Evolutionary conservation across 2,888 invertebrate species (phyloP).

Genomic region (Agonum fuliginosum): DNA sequence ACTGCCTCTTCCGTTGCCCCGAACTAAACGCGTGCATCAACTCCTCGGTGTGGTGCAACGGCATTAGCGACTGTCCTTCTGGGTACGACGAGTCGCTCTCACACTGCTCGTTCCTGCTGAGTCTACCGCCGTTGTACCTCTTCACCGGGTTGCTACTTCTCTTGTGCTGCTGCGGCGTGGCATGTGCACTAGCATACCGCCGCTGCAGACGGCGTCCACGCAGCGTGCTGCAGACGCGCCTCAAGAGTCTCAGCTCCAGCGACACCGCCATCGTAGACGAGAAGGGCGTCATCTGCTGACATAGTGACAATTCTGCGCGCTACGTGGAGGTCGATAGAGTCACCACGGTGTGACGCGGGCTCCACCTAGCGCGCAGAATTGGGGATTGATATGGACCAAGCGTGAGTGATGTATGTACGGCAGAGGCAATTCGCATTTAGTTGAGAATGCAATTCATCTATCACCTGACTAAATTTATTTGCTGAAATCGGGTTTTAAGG

Average conservation of each 20-base stretch:
- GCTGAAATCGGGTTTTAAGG: too few relatives aligned
- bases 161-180: conserved; percentile 66
- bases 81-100: conserved; percentile 87
- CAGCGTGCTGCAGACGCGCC: conserved; percentile 85
- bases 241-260: conserved; percentile 85
- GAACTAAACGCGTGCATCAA: conserved; percentile 89
- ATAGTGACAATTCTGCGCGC: conserved; percentile 95
- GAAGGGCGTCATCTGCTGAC: conserved; percentile 95
- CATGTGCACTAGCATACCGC: conserved; percentile 68
- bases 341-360: conserved; percentile 87
- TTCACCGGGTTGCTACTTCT: conserved; percentile 73
- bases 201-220: conserved; percentile 78
- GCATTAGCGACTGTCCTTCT: conserved; percentile 84
- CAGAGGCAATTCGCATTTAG: too few relatives aligned
- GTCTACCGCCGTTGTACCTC: conserved; percentile 85
- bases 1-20: conserved; percentile 85
- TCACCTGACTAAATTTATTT: too few relatives aligned
- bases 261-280: conserved; percentile 90
- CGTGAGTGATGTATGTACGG: background rate
- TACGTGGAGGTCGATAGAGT: conserved; percentile 93
- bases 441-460: too few relatives aligned
- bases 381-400: conserved; percentile 56
- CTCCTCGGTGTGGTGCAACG: conserved; percentile 88
- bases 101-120: conserved; percentile 86
- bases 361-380: conserved; percentile 69